Evolutionary conservation across 2,888 invertebrate species (phyloP).

Genomic region (Drosophila mayaguana): DNA sequence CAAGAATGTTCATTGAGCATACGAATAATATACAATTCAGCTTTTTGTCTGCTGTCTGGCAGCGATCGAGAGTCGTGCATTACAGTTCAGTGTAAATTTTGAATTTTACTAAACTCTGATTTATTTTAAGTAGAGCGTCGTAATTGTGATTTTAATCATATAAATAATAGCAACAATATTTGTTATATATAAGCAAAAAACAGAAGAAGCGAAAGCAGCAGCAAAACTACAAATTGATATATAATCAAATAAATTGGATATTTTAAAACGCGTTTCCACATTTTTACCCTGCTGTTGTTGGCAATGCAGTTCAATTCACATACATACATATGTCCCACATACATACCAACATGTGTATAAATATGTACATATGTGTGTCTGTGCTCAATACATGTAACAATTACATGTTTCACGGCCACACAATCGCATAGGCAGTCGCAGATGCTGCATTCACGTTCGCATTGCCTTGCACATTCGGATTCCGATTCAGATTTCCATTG

Average conservation of each 20-base stretch:
- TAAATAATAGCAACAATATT: background rate
- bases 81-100: conserved; percentile 6
- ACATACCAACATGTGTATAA: background rate
- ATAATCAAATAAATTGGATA: background rate
- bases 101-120: background rate
- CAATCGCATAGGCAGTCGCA: conserved; percentile 3
- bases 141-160: background rate
- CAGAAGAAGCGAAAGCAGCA: no score
- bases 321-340: background rate
- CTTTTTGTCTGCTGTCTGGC: background rate
- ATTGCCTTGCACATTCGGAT: conserved; percentile 12
- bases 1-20: background rate
- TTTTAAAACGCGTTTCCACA: background rate
- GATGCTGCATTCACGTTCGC: conserved; percentile 7
- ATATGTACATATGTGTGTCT: background rate
- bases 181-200: no score
- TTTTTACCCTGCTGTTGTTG: background rate
- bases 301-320: conserved; percentile 22
- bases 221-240: no score
- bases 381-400: conserved; percentile 38
- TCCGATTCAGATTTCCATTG: conserved; percentile 25
- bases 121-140: background rate
- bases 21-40: background rate
- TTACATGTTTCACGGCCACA: conserved; percentile 32
- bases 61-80: background rate